A percentile compares a stretch with the other conserved stretches of the same genome.
These are phyloP conservation scores for Prietella phreatophila DNA, from an alignment of 2,113 vertebrate species.

Conservation along the genomic window DNA sequence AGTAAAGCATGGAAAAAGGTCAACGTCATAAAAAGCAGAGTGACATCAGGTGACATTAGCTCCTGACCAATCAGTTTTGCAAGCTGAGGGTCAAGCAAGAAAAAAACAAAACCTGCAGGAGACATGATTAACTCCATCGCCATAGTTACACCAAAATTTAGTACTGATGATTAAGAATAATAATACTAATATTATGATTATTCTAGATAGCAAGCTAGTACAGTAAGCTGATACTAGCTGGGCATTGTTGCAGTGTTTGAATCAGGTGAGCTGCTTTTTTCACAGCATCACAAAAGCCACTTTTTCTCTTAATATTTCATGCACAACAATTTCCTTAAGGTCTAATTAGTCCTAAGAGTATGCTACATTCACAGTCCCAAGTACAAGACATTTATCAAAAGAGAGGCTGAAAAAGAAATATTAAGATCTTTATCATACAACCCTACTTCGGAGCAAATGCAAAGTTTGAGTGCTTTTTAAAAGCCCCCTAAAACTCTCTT, in stretches of 20 bases:
- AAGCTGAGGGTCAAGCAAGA: background rate
- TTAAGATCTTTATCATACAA: background rate
- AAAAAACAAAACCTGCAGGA: background rate
- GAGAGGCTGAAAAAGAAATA: background rate
- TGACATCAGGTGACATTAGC: too few species aligned
- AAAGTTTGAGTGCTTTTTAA: background rate
- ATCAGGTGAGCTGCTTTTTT: background rate
- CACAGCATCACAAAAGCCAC: background rate
- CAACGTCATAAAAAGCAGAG: too few species aligned
- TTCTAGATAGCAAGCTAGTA: background rate
- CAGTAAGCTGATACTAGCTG: background rate
- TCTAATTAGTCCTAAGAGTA: background rate
- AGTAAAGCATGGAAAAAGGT: too few species aligned
- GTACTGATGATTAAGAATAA: background rate
- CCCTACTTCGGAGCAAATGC: background rate
- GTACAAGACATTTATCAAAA: background rate
- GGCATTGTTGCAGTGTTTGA: background rate
- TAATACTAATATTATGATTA: background rate
- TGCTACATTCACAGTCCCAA: background rate
- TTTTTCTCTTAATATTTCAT: background rate
- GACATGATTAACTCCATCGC: background rate
- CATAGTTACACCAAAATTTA: background rate
- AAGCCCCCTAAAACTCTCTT: background rate
- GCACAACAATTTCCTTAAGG: background rate
- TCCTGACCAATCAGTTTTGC: background rate